Conservation (phyloP, 2,797 vertebrate genomes). For the Enteromius argenteus region DNA sequence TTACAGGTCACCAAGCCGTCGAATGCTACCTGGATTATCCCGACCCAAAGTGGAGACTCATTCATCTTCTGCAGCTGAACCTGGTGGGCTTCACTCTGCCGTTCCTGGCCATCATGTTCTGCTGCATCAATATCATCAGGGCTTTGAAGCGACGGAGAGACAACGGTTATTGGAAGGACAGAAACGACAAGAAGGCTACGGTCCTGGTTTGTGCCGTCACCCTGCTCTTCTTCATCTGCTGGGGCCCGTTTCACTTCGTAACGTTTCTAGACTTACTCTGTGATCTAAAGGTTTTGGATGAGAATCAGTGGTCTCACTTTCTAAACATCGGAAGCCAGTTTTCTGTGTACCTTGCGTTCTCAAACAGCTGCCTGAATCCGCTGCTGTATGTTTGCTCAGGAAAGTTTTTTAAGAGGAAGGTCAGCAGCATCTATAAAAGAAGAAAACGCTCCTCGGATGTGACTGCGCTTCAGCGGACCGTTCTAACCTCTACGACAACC, state of each 20-base stretch:
- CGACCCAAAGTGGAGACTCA: constrained; percentile 73
- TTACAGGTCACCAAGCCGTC: neutral
- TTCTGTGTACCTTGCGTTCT: constrained; percentile 80
- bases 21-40: constrained; percentile 76
- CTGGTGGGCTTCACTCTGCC: constrained; percentile 85
- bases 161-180: constrained; percentile 68
- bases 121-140: constrained; percentile 80
- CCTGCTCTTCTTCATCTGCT: constrained; percentile 86
- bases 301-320: constrained; percentile 52
- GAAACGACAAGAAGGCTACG: constrained; percentile 81
- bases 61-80: constrained; percentile 80
- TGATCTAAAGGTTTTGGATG: constrained; percentile 56
- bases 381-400: constrained; percentile 90
- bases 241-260: constrained; percentile 88
- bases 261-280: constrained; percentile 82
- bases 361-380: constrained; percentile 93
- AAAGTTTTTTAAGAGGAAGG: constrained; percentile 89
- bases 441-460: constrained; percentile 68
- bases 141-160: constrained; percentile 76
- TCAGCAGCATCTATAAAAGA: constrained; percentile 78
- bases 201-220: constrained; percentile 83
- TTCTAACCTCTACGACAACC: constrained; percentile 73
- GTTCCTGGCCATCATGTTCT: constrained; percentile 79
- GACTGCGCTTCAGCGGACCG: constrained; percentile 70
- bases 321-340: constrained; percentile 80